Evolutionary conservation across 2,888 invertebrate genomes (phyloP), one percentile per base, ranked within the genome.

Genomic region (Axea sp.): DNA sequence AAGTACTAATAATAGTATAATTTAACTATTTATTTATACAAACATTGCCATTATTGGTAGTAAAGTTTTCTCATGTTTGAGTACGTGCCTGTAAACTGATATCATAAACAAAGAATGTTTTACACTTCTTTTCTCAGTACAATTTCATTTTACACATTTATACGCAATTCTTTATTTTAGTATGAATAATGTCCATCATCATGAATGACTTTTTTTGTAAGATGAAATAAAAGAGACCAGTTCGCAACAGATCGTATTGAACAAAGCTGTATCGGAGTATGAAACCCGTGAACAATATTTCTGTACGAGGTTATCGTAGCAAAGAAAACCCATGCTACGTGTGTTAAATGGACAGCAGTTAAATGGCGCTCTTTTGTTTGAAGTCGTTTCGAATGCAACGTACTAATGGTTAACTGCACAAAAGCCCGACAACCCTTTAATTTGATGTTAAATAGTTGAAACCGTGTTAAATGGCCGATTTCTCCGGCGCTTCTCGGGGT

Each of bases 401-500:
- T 28, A 67, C 49, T 67, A 73, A 73, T 73, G 68, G 68, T 53
- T 68, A 60, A 45, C 22, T 53, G 68, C 47, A 65, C 73, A 68
- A 68, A 73, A 59, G 60, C 60, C 35, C 49, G 68, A 37, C 73
- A 68, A 73, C 64, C 73, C 68, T 73, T 73, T 68, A 68, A 73
- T 68, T 62, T 62, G 67, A 57, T 41, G 73, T 73, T 73, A 73
- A 67, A 55, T 73, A 67, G 60, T 67, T 62, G 67, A 73, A 73
- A 62, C 60, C 67, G 73, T 73, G 73, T 73, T 73, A 62, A 73
- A 67, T 67, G 67, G 67, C 67, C 73, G 73, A 73, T 62, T 73
- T 62, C 45, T 41, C 35, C 51, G 45, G 4, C 14, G 17, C 53
- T 37, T 37, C 71, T 53, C 55, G 47, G 45, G 37, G 30, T 47